phyloP scores from a whole-genome alignment of 2,113 vertebrate genomes.

The Megaceryle torquata region DNA sequence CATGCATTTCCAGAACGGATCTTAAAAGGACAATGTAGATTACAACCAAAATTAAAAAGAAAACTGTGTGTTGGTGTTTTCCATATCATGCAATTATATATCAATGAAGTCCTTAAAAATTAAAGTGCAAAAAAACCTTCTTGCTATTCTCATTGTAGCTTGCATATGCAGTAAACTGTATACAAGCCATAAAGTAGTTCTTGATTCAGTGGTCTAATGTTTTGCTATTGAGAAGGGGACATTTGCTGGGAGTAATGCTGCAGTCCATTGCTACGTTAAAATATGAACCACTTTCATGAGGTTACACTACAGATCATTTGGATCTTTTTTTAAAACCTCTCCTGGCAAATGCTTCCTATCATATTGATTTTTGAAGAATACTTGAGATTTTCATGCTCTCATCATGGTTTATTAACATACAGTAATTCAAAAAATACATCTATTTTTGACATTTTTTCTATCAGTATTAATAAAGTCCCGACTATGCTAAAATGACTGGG shows the following conservation, averaged over 20 bases:
- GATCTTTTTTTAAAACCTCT: constrained; percentile 3
- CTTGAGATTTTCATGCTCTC: neutral
- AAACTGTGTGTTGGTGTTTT: neutral
- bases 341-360: constrained; percentile 13
- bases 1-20: neutral
- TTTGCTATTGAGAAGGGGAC: constrained; percentile 33
- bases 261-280: neutral
- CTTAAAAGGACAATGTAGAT: neutral
- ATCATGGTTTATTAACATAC: constrained; percentile 29
- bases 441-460: neutral
- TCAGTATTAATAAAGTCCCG: constrained; percentile 21
- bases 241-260: constrained; percentile 23
- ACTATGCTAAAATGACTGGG: neutral
- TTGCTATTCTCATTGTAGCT: neutral
- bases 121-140: constrained; percentile 18
- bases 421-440: neutral
- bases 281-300: neutral
- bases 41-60: neutral
- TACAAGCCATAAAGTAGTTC: neutral
- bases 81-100: neutral
- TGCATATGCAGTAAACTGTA: neutral
- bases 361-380: constrained; percentile 44
- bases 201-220: constrained; percentile 21
- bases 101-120: neutral
- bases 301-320: constrained; percentile 12